These are phyloP conservation scores for Phragmatobia fuliginosa DNA, from an alignment of 2,888 invertebrate genomes.

Conservation along the genomic window DNA sequence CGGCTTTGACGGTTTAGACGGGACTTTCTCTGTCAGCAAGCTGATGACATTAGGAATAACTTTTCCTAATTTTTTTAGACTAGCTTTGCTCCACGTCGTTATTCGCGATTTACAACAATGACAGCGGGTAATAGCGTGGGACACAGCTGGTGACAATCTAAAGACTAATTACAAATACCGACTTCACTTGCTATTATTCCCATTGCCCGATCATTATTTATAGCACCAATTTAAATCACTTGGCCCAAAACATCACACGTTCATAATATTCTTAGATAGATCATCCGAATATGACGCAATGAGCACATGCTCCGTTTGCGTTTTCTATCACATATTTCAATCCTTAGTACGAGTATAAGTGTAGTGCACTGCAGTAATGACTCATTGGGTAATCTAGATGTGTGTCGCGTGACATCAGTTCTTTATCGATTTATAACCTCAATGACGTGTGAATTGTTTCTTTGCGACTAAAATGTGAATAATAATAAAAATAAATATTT, in stretches of 20 bases:
- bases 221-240: neutral
- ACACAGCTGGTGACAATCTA: neutral
- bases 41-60: no score
- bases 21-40: no score
- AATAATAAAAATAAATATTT: no score
- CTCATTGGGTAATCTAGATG: constrained; percentile 26
- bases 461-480: constrained; percentile 9
- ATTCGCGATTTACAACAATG: no score
- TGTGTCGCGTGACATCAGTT: constrained; percentile 26
- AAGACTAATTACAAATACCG: neutral
- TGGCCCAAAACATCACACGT: neutral
- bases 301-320: neutral
- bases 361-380: constrained; percentile 33
- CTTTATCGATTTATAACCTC: constrained; percentile 21
- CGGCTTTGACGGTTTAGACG: no score
- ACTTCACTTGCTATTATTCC: neutral
- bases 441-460: constrained; percentile 11
- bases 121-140: no score
- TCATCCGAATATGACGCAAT: neutral
- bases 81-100: no score
- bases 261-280: neutral
- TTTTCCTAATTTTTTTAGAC: no score
- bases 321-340: constrained; percentile 6
- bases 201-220: neutral
- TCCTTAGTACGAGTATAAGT: constrained; percentile 4